Evolutionary conservation across 2,797 vertebrate genomes (phyloP).

Genomic region (Rhynchonycteris naso): DNA sequence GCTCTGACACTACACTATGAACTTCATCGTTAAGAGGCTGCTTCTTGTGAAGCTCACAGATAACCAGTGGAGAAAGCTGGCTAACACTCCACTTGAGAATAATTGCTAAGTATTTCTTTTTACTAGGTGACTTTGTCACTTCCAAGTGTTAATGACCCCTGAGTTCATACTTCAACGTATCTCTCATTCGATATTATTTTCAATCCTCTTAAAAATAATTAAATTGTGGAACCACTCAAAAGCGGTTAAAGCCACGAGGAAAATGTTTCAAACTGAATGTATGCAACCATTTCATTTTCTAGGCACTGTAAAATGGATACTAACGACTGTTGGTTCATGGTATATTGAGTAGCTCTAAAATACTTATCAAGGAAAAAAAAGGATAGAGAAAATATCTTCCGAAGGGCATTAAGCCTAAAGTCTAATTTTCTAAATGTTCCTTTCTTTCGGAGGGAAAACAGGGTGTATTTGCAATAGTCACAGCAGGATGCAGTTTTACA

Average conservation of each 20-base stretch:
- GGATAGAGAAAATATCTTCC: not conserved
- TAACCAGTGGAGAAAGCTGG: not conserved
- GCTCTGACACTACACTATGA: not conserved
- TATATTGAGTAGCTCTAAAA: slow-evolving; percentile 62
- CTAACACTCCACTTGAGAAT: not conserved
- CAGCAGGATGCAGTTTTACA: slow-evolving; percentile 54
- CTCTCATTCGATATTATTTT: not conserved
- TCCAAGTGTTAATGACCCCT: not conserved
- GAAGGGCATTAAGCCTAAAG: slow-evolving; percentile 59
- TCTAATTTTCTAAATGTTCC: slow-evolving; percentile 69
- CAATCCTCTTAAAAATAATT: slow-evolving; percentile 19
- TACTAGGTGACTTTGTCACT: not conserved
- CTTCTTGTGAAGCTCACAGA: not conserved
- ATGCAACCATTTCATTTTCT: slow-evolving; percentile 47
- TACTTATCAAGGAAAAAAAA: slow-evolving; percentile 46
- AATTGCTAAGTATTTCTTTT: not conserved
- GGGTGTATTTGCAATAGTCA: slow-evolving; percentile 38
- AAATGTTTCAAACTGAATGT: slow-evolving; percentile 47
- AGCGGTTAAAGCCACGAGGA: slow-evolving; percentile 27
- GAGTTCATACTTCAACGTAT: not conserved
- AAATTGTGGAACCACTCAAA: slow-evolving; percentile 3
- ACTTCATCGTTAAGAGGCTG: not conserved
- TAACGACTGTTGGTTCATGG: not conserved
- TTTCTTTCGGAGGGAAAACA: slow-evolving; percentile 55
- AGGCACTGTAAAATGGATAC: slow-evolving; percentile 11